Evolutionary conservation across 2,113 vertebrate genomes (phyloP).

Genomic region (Desmodus rotundus): DNA sequence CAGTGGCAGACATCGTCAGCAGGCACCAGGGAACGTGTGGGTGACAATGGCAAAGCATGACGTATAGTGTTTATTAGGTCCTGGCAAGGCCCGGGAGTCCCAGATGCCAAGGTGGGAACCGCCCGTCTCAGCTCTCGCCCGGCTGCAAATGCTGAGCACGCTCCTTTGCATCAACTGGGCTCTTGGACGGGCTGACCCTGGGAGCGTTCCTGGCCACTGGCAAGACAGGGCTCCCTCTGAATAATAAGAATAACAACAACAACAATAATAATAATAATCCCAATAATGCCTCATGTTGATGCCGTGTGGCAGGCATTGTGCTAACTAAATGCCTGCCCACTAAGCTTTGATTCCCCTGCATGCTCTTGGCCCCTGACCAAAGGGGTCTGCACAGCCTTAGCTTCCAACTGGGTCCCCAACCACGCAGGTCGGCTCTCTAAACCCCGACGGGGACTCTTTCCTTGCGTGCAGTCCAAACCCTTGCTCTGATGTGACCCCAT

Average conservation of each 20-base stretch:
- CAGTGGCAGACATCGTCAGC: neutral
- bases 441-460: neutral
- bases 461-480: neutral
- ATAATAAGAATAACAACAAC: neutral
- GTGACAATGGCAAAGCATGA: slow-evolving; percentile 52
- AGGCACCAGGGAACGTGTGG: slow-evolving; percentile 16
- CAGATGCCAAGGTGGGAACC: slow-evolving; percentile 57
- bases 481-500: neutral
- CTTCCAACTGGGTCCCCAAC: neutral
- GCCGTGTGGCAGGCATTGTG: neutral
- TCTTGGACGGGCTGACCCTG: neutral
- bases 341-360: neutral
- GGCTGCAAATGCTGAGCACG: neutral
- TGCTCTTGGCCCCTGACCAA: neutral
- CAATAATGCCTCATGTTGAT: neutral
- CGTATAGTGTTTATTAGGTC: slow-evolving; percentile 66
- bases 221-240: neutral
- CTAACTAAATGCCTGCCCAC: neutral
- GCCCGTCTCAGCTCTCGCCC: slow-evolving; percentile 43
- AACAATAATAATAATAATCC: neutral
- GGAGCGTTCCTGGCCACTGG: neutral
- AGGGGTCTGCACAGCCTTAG: neutral
- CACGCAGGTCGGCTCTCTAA: neutral
- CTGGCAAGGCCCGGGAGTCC: slow-evolving; percentile 36
- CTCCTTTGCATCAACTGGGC: neutral